Percentiles rank a stretch among this genome's conserved stretches.
Evolutionary conservation across 2,888 invertebrate species (phyloP).

Genomic region (Palloptera scutellata): DNA sequence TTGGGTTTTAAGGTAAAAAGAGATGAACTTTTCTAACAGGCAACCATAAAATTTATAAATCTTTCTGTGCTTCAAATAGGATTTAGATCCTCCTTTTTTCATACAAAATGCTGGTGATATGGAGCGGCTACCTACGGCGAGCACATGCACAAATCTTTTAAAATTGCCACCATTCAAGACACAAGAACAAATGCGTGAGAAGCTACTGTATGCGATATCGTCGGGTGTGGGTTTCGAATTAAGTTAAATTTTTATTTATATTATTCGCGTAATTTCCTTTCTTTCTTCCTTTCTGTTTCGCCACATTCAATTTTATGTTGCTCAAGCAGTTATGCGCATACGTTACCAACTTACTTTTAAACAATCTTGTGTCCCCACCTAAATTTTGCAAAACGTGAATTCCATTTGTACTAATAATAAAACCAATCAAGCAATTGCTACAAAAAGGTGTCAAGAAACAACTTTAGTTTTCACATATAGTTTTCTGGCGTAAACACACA

Average conservation of each 20-base stretch:
- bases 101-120: slow-evolving; percentile 92
- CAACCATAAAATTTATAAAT: background rate
- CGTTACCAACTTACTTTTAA: too few relatives aligned
- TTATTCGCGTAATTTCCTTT: background rate
- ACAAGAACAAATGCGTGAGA: slow-evolving; percentile 78
- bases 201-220: slow-evolving; percentile 91
- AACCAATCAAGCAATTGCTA: too few relatives aligned
- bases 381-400: too few relatives aligned
- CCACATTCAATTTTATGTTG: too few relatives aligned
- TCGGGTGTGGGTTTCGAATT: slow-evolving; percentile 96
- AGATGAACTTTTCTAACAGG: background rate
- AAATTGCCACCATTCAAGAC: slow-evolving; percentile 92
- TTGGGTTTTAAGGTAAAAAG: slow-evolving; percentile 89
- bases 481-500: too few relatives aligned
- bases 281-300: too few relatives aligned
- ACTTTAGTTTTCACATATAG: too few relatives aligned
- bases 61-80: slow-evolving; percentile 67
- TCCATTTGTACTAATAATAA: too few relatives aligned
- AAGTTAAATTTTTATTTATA: slow-evolving; percentile 68
- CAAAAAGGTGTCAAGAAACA: too few relatives aligned
- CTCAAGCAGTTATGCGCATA: too few relatives aligned
- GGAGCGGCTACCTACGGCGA: slow-evolving; percentile 93
- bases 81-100: slow-evolving; percentile 94
- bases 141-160: slow-evolving; percentile 97
- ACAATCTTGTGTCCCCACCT: too few relatives aligned